phyloP scores from a whole-genome alignment of 1,140 invertebrate genomes.

The Drosophila cardini region DNA sequence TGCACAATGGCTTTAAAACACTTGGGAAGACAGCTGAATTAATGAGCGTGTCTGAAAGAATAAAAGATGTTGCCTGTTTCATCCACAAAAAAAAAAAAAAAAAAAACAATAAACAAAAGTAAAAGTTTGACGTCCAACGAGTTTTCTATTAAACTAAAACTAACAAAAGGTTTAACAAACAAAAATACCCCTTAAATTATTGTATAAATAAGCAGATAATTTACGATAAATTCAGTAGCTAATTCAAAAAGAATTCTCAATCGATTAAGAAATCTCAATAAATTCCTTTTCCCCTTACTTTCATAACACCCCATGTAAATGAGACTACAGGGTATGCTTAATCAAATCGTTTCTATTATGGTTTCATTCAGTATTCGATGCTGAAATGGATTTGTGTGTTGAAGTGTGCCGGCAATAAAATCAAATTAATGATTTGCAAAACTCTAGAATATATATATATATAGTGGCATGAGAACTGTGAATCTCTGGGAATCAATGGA shows the following conservation, averaged over 20 bases:
- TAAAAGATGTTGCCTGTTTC: constrained; percentile 40
- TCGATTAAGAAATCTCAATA: neutral
- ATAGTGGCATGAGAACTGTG: constrained; percentile 10
- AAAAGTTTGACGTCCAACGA: constrained; percentile 40
- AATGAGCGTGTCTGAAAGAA: constrained; percentile 52
- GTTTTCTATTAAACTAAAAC: constrained; percentile 19
- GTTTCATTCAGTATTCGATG: constrained; percentile 25
- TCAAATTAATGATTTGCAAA: constrained; percentile 48
- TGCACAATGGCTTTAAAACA: constrained; percentile 47
- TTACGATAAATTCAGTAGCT: neutral
- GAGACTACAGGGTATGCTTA: constrained; percentile 21
- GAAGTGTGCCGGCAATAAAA: constrained; percentile 46
- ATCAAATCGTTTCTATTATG: constrained; percentile 19
- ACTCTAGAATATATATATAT: constrained; percentile 20
- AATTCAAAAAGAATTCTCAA: neutral
- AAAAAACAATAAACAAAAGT: constrained; percentile 47
- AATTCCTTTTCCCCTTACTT: neutral
- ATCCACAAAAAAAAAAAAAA: constrained; percentile 22
- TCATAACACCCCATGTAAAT: neutral
- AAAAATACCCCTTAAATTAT: neutral
- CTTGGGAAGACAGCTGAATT: constrained; percentile 49
- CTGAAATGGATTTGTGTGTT: constrained; percentile 35
- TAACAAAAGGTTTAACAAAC: neutral
- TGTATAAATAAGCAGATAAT: neutral
- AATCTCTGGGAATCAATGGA: neutral